Conservation (phyloP, 2,113 vertebrate genomes). For the Lagopus leucura region DNA sequence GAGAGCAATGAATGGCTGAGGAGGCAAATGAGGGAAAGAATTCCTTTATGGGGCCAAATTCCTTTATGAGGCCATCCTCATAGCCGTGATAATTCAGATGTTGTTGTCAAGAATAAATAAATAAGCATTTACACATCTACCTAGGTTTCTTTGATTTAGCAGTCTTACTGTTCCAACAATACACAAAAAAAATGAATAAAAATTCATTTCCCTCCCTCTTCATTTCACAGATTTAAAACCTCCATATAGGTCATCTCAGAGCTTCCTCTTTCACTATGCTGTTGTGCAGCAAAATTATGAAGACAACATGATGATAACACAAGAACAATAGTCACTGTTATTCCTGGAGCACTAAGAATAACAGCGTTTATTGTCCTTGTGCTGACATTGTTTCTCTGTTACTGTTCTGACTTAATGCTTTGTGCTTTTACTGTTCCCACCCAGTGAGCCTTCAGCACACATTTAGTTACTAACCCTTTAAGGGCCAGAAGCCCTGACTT, state of each 20-base stretch:
- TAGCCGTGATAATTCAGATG: background rate
- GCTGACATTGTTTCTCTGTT: slow-evolving; percentile 67
- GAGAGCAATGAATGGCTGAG: background rate
- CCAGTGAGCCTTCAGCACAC: slow-evolving; percentile 30
- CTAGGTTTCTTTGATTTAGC: slow-evolving; percentile 34
- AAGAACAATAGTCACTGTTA: slow-evolving; percentile 66
- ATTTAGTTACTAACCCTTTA: slow-evolving; percentile 58
- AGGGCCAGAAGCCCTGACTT: background rate
- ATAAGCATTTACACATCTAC: slow-evolving; percentile 33
- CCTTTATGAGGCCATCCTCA: background rate
- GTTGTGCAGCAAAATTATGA: slow-evolving; percentile 46
- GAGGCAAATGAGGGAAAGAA: background rate
- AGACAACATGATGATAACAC: slow-evolving; percentile 55
- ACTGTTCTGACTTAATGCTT: slow-evolving; percentile 62
- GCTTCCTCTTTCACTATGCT: background rate
- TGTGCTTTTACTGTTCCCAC: slow-evolving; percentile 49
- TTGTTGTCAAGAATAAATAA: slow-evolving; percentile 22
- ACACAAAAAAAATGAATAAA: background rate
- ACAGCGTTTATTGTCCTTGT: slow-evolving; percentile 69
- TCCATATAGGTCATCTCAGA: background rate
- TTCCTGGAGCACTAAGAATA: slow-evolving; percentile 62
- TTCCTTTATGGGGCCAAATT: background rate
- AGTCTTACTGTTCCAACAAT: background rate
- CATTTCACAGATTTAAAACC: slow-evolving; percentile 20
- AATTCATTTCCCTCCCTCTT: background rate